Percentiles rank a stretch among this genome's conserved stretches.
phyloP scores from a whole-genome alignment of 1,140 invertebrate genomes.

The Danaus melanippus region DNA sequence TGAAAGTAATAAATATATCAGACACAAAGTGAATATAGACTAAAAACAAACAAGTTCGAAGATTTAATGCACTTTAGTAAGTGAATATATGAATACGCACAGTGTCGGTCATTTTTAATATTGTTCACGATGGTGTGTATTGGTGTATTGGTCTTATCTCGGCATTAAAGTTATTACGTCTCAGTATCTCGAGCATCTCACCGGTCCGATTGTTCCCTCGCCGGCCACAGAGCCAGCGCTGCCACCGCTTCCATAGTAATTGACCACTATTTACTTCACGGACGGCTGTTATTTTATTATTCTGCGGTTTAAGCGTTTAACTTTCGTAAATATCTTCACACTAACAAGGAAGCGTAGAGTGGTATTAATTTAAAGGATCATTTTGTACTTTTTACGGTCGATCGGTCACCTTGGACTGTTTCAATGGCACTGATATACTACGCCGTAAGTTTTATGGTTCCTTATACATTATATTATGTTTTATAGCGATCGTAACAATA shows the following conservation, averaged over 20 bases:
- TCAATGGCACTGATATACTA: constrained; percentile 17
- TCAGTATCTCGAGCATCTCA: constrained; percentile 64
- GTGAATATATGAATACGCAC: constrained; percentile 24
- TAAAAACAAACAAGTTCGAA: constrained; percentile 11
- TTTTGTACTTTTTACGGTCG: constrained; percentile 5
- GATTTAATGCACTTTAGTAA: constrained; percentile 12
- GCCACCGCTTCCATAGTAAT: constrained; percentile 53
- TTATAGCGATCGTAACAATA: constrained; percentile 19
- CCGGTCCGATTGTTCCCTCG: constrained; percentile 68
- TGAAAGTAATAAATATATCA: no score
- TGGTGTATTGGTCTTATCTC: constrained; percentile 56
- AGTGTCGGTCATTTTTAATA: constrained; percentile 37
- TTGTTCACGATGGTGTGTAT: constrained; percentile 41
- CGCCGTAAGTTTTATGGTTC: constrained; percentile 20
- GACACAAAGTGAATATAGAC: constrained; percentile 10
- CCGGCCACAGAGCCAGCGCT: constrained; percentile 43
- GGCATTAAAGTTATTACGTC: constrained; percentile 67
- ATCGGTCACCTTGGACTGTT: constrained; percentile 15
- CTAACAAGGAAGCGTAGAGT: constrained; percentile 38
- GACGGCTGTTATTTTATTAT: constrained; percentile 57
- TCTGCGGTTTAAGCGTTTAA: constrained; percentile 35
- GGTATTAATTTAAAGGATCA: constrained; percentile 10
- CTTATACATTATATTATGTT: constrained; percentile 22
- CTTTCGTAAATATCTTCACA: constrained; percentile 16
- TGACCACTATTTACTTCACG: constrained; percentile 65